Percentiles rank a stretch among this genome's conserved stretches.
Evolutionary conservation across 2,888 invertebrate species (phyloP).

Genomic region (Oligia latruncula): DNA sequence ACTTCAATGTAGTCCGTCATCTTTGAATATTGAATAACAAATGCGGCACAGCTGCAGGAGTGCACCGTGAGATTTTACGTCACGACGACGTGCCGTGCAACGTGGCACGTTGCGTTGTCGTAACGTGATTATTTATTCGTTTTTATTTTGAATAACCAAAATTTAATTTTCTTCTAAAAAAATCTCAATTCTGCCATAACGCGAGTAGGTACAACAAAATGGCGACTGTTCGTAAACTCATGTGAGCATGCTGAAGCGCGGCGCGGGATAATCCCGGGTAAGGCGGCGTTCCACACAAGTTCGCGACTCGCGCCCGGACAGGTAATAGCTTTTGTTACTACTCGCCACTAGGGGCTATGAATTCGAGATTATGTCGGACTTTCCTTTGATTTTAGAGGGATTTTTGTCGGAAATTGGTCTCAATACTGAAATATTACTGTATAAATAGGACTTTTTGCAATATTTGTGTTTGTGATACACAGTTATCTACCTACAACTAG

Average conservation of each 20-base stretch:
- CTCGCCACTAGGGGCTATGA: conserved; percentile 60
- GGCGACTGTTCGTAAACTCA: conserved; percentile 39
- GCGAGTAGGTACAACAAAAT: conserved; percentile 37
- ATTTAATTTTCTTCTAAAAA: not conserved
- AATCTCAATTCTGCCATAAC: conserved; percentile 12
- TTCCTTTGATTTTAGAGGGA: conserved; percentile 25
- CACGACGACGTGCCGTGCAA: too few relatives aligned
- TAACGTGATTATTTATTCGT: too few relatives aligned
- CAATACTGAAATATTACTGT: not conserved
- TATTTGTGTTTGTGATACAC: not conserved
- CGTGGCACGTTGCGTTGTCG: too few relatives aligned
- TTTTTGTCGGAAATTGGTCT: conserved; percentile 5
- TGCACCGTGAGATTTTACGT: too few relatives aligned
- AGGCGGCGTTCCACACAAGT: conserved; percentile 55
- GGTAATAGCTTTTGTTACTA: conserved; percentile 80
- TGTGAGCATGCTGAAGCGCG: conserved; percentile 49
- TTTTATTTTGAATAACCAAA: not conserved
- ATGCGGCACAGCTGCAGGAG: too few relatives aligned
- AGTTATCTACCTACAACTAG: too few relatives aligned
- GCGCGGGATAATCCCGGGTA: conserved; percentile 57
- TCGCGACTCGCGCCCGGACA: conserved; percentile 65
- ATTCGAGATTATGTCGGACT: conserved; percentile 30
- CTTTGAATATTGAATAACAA: too few relatives aligned
- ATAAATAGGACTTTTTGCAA: not conserved
- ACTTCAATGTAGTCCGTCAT: too few relatives aligned